Base-by-base conservation (phyloP, 2,797 vertebrate species). In the Cetoscarus ocellatus region DNA sequence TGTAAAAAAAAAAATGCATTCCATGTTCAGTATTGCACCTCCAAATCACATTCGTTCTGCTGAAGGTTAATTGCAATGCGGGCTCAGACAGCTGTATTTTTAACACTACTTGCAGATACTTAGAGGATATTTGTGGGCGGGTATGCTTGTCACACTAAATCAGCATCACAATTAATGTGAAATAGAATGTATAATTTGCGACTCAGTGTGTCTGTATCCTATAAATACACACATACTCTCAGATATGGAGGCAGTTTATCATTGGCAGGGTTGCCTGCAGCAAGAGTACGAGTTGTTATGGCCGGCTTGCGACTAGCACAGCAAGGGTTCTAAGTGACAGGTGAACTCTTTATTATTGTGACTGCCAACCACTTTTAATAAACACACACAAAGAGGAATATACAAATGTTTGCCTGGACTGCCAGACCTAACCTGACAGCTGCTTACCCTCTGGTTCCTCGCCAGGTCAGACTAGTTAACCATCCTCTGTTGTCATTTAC, bases 381-480 rank as follows among this genome's bases (percentile, higher is more conserved):
- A 13, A 38, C 55, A 27, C 49, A 63, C 44, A 49, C 49, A 42
- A 11, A 13, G 5, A 34, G 42, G 54, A 4, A 11, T 8, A 42
- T 27, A 47, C n/a, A 40, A 11, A 61, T 54, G 78, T 54, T 61
- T 45, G 51, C n/a, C 61, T 66, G 78, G 63, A 60, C 67, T 47
- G 52, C 35, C 14, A 18, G 47, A 43, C 53, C 52, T 56, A 64
- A 77, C 73, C 61, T 75, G 55, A 81, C 73, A 77, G 65, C 70
- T 35, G 4, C 61, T 61, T 69, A 64, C 62, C 76, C 78, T 79
- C 57, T 54, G 62, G 76, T 73, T 85, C 60, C 65, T 75, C 0
- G n/a, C 72, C 77, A 70, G 76, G 77, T 86, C 79, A 82, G 69
- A 64, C 89, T 85, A 50, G 71, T 91, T 91, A 88, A 78, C 68